Conservation (phyloP, 2,888 invertebrate species). For the Andrena fulva region DNA sequence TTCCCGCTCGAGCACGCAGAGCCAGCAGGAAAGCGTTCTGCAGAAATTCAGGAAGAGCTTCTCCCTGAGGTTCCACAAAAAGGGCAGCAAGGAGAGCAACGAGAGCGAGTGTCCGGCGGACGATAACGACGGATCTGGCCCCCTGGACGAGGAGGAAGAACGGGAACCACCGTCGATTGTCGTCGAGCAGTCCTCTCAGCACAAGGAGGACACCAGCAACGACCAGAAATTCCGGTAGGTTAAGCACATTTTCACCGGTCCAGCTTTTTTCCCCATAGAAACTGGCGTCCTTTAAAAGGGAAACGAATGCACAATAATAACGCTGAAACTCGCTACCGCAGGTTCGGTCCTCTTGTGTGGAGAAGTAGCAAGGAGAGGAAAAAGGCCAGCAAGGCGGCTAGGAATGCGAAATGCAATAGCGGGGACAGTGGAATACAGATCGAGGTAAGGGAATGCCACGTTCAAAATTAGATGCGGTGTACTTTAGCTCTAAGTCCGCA, state of each 20-base stretch:
- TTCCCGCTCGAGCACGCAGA: constrained; percentile 67
- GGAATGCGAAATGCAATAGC: constrained; percentile 90
- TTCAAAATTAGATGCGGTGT: neutral
- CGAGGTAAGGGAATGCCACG: constrained; percentile 85
- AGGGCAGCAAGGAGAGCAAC: constrained; percentile 85
- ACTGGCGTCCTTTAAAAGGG: neutral
- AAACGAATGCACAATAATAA: too few relatives aligned
- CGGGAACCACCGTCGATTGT: constrained; percentile 62
- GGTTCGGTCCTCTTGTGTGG: constrained; percentile 91
- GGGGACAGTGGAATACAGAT: constrained; percentile 91
- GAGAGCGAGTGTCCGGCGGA: constrained; percentile 84
- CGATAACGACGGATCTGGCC: constrained; percentile 82
- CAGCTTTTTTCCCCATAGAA: neutral
- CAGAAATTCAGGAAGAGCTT: constrained; percentile 91
- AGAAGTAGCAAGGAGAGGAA: constrained; percentile 90
- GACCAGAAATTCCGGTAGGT: constrained; percentile 83
- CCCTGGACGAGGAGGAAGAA: constrained; percentile 71
- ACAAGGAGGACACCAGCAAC: constrained; percentile 78
- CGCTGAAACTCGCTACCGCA: constrained; percentile 68
- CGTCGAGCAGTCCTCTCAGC: constrained; percentile 74
- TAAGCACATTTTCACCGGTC: neutral
- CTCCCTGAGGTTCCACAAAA: constrained; percentile 87
- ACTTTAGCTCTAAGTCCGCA: neutral
- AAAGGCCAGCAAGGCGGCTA: constrained; percentile 88
- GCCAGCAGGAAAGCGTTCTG: constrained; percentile 87